These are phyloP conservation scores for Hartigia nigra DNA, from an alignment of 2,888 invertebrate genomes.

Conservation along the genomic window DNA sequence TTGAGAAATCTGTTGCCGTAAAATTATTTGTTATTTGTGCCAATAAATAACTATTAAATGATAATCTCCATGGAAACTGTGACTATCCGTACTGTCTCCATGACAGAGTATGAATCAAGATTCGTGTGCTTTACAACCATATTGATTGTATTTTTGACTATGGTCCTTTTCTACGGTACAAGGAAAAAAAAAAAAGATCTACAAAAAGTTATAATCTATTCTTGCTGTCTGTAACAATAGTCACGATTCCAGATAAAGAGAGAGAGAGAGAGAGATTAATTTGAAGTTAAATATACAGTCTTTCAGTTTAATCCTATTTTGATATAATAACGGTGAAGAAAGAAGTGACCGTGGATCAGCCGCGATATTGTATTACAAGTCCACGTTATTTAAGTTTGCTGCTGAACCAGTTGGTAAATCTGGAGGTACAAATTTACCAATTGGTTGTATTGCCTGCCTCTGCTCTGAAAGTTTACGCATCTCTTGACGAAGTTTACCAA, in stretches of 20 bases:
- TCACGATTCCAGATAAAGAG: background rate
- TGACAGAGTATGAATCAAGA: background rate
- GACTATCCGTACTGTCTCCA: background rate
- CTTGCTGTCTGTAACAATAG: background rate
- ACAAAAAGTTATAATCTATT: background rate
- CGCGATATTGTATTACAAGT: conserved; percentile 68
- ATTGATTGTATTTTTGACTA: background rate
- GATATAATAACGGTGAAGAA: background rate
- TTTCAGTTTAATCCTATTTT: background rate
- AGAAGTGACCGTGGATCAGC: background rate
- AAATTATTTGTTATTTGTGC: background rate
- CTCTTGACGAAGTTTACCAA: conserved; percentile 85
- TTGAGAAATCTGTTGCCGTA: background rate
- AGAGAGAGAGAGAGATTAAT: background rate
- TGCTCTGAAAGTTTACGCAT: conserved; percentile 81
- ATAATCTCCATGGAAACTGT: background rate
- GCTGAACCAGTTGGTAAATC: conserved; percentile 78
- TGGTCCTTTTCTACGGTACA: background rate
- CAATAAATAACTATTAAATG: background rate
- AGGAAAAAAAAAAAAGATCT: background rate
- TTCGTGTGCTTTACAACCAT: background rate
- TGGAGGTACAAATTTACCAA: conserved; percentile 74
- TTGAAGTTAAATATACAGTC: background rate
- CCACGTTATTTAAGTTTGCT: conserved; percentile 83
- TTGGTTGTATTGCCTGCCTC: conserved; percentile 68